phyloP scores from a whole-genome alignment of 2,113 vertebrate genomes.

The Platysternon megacephalum region DNA sequence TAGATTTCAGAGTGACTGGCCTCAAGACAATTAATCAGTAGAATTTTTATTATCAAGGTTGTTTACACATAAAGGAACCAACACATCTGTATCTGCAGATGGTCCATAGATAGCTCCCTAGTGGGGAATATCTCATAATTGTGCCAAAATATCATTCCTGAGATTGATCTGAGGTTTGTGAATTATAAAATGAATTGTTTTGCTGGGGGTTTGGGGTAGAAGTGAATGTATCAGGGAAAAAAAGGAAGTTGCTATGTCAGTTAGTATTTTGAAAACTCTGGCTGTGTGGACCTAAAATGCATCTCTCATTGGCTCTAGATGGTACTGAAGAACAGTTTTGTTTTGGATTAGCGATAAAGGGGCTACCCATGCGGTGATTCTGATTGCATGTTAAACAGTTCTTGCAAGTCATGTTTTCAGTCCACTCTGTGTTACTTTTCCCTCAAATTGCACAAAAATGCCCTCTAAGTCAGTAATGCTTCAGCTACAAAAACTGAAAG shows the following conservation, averaged over 20 bases:
- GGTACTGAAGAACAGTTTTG: not conserved
- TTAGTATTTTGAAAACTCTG: not conserved
- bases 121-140: not conserved
- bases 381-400: not conserved
- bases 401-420: not conserved
- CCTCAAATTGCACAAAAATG: fast-evolving
- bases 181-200: not conserved
- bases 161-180: not conserved
- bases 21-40: not conserved
- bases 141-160: not conserved
- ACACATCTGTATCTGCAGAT: not conserved
- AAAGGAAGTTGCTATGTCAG: not conserved
- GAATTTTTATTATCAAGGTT: not conserved
- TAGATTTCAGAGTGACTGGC: not conserved
- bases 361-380: fast-evolving
- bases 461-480: not conserved
- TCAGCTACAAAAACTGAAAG: not conserved
- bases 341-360: not conserved
- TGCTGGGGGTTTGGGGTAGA: not conserved
- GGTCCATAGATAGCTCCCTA: not conserved
- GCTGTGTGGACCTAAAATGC: not conserved
- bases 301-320: not conserved
- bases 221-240: not conserved
- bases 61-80: not conserved
- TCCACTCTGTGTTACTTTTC: not conserved